These are phyloP conservation scores for Scylla paramamosain DNA, from an alignment of 1,140 invertebrate species.

Conservation along the genomic window DNA sequence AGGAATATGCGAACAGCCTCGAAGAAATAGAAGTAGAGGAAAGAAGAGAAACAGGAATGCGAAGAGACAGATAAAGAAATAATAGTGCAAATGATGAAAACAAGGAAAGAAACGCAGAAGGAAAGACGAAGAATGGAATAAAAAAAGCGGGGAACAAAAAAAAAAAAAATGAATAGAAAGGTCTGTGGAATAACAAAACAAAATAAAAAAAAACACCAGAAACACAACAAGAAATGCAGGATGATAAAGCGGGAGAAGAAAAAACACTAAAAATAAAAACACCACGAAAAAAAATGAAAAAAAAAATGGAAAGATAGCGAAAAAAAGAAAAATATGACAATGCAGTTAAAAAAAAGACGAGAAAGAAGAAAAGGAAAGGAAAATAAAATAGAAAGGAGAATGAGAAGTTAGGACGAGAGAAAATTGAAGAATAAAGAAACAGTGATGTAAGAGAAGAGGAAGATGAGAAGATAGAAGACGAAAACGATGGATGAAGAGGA, in stretches of 20 bases:
- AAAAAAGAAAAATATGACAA: neutral
- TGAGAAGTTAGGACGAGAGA: neutral
- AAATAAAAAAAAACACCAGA: neutral
- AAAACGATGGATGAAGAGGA: neutral
- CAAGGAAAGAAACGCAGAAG: neutral
- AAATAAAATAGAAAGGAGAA: neutral
- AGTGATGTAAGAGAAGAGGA: neutral
- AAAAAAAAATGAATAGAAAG: neutral
- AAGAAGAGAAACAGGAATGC: neutral
- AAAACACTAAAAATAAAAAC: neutral
- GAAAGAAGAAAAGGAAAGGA: neutral
- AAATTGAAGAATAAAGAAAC: neutral
- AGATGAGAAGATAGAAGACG: neutral
- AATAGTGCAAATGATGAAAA: neutral
- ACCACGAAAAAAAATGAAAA: neutral
- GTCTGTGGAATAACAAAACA: neutral
- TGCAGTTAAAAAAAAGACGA: neutral
- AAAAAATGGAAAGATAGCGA: neutral
- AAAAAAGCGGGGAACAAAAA: neutral
- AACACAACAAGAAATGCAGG: neutral
- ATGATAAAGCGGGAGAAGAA: neutral
- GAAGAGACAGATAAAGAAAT: neutral
- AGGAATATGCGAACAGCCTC: no score
- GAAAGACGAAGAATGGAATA: neutral
- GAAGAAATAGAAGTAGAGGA: conserved; percentile 4